A percentile compares a stretch with the other conserved stretches of the same genome.
These are phyloP conservation scores for Ypsolopha sequella DNA, from an alignment of 2,888 invertebrate genomes.

Conservation along the genomic window DNA sequence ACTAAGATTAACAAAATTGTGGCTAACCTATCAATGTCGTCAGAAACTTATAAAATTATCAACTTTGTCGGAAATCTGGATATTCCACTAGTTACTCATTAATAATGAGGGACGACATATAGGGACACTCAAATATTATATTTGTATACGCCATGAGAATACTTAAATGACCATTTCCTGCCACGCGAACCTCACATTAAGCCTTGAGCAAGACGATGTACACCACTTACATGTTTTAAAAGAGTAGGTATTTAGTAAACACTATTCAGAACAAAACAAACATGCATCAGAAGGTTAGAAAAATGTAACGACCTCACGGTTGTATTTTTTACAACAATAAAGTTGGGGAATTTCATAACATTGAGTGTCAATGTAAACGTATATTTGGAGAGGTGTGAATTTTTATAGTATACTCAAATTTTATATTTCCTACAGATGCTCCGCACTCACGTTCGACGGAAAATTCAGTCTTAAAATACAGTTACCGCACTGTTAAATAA, in stretches of 20 bases:
- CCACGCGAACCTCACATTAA: constrained; percentile 63
- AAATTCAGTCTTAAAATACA: too few species aligned
- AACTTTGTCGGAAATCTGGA: constrained; percentile 28
- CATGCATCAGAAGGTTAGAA: neutral
- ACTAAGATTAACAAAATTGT: too few species aligned
- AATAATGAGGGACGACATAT: constrained; percentile 31
- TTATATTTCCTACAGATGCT: too few species aligned
- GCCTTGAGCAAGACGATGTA: constrained; percentile 18
- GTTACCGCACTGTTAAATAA: too few species aligned
- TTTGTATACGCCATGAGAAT: constrained; percentile 31
- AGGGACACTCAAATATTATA: too few species aligned
- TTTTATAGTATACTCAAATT: too few species aligned
- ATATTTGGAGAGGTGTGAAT: too few species aligned
- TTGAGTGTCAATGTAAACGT: too few species aligned
- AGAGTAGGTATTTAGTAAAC: neutral
- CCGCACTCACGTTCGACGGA: too few species aligned
- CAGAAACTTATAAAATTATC: too few species aligned
- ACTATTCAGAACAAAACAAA: too few species aligned
- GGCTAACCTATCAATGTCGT: too few species aligned
- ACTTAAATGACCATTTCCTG: constrained; percentile 59
- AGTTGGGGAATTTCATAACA: neutral
- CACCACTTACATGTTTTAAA: neutral
- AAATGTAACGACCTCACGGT: neutral
- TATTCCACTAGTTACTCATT: constrained; percentile 47
- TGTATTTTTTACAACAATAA: neutral